Conservation (phyloP, 2,113 vertebrate genomes). For the Axis porcinus region DNA sequence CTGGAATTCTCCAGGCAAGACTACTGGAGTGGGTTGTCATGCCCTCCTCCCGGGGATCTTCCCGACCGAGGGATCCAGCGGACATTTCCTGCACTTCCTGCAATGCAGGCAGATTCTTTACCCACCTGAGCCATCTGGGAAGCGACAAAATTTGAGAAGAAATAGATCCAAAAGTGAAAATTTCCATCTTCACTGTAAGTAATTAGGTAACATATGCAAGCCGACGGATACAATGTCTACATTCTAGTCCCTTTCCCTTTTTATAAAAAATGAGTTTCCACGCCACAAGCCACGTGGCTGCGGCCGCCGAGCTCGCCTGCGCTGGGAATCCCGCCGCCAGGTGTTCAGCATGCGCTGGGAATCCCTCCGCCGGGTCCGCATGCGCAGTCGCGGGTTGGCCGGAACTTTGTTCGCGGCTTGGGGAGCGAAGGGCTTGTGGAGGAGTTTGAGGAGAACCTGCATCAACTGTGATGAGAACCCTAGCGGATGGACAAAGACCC, state of each 20-base stretch:
- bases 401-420: background rate
- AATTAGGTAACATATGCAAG: background rate
- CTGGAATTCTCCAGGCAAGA: background rate
- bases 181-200: background rate
- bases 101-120: background rate
- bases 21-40: background rate
- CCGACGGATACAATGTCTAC: background rate
- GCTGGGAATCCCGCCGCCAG: no score
- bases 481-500: background rate
- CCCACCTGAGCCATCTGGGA: background rate
- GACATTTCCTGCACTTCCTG: background rate
- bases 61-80: background rate
- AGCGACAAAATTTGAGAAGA: background rate
- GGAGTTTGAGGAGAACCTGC: accelerated
- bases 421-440: accelerated
- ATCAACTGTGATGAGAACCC: accelerated
- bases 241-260: background rate
- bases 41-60: background rate
- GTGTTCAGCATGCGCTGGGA: no score
- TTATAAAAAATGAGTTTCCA: background rate
- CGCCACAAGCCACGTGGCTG: accelerated
- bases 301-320: accelerated
- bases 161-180: background rate
- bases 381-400: background rate
- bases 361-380: accelerated